Evolutionary conservation across 2,113 vertebrate species (phyloP).

Genomic region (Rhinolophus sinicus): DNA sequence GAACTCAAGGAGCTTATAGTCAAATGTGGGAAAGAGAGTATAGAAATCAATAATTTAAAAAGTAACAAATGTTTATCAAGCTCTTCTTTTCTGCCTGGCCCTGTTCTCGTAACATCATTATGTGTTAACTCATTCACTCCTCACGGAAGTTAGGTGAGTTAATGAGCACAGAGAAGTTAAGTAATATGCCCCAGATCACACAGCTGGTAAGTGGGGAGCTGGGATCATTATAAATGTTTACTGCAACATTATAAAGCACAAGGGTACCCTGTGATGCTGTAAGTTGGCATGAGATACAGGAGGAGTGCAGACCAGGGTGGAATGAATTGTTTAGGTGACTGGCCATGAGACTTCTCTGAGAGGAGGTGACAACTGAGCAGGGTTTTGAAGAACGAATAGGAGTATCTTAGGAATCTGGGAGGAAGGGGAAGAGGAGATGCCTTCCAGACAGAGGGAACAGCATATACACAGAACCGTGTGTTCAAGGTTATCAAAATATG

Average conservation of each 20-base stretch:
- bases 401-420: background rate
- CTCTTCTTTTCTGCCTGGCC: background rate
- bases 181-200: background rate
- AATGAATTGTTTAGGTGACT: background rate
- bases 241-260: background rate
- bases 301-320: background rate
- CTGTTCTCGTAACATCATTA: background rate
- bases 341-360: background rate
- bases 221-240: background rate
- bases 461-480: background rate
- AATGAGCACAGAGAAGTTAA: conserved; percentile 13
- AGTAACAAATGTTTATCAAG: background rate
- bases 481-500: background rate
- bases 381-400: background rate
- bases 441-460: background rate
- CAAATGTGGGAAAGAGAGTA: background rate
- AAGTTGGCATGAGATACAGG: background rate
- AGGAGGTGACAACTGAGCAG: background rate
- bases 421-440: background rate
- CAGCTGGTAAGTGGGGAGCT: background rate
- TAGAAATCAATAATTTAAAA: background rate
- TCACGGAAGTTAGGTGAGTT: background rate
- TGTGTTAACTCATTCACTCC: background rate
- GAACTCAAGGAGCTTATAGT: background rate
- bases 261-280: background rate